Conservation (phyloP, 2,113 vertebrate genomes). For the Corythaixoides concolor region DNA sequence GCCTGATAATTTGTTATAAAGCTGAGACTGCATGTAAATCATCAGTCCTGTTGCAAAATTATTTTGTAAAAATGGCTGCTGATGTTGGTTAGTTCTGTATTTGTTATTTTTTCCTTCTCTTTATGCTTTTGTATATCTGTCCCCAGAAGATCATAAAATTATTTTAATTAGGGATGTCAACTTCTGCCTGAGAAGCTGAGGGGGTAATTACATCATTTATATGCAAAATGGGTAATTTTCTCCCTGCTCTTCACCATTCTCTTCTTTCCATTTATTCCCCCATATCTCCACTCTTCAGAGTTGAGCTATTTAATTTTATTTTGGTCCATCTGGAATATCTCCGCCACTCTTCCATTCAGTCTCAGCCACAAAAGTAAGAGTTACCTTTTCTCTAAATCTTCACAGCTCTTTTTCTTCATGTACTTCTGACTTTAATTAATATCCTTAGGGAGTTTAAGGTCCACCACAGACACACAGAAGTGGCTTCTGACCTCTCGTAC, state of each 20-base stretch:
- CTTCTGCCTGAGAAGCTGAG: constrained; percentile 68
- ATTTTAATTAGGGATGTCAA: constrained; percentile 77
- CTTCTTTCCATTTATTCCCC: constrained; percentile 56
- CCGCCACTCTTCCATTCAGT: not conserved
- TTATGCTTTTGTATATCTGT: constrained; percentile 58
- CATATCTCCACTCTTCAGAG: constrained; percentile 58
- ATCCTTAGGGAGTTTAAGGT: not conserved
- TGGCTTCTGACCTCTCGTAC: not conserved
- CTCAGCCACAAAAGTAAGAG: not conserved
- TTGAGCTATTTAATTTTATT: constrained; percentile 61
- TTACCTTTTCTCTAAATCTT: constrained; percentile 1
- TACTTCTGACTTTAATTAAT: not conserved
- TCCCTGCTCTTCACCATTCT: constrained; percentile 55
- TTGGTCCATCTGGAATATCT: constrained; percentile 49
- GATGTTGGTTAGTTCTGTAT: constrained; percentile 16
- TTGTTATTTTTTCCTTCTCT: constrained; percentile 54
- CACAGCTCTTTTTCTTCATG: not conserved
- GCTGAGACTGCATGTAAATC: constrained; percentile 24
- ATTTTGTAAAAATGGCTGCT: constrained; percentile 42
- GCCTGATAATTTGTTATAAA: constrained; percentile 54
- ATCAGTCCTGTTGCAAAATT: constrained; percentile 34
- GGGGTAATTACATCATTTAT: constrained; percentile 78
- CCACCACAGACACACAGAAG: not conserved
- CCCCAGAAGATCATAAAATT: constrained; percentile 69
- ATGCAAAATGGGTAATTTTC: constrained; percentile 72